Evolutionary conservation across 2,888 invertebrate species (phyloP).

Genomic region (Kuschelorhynchus macadamiae): DNA sequence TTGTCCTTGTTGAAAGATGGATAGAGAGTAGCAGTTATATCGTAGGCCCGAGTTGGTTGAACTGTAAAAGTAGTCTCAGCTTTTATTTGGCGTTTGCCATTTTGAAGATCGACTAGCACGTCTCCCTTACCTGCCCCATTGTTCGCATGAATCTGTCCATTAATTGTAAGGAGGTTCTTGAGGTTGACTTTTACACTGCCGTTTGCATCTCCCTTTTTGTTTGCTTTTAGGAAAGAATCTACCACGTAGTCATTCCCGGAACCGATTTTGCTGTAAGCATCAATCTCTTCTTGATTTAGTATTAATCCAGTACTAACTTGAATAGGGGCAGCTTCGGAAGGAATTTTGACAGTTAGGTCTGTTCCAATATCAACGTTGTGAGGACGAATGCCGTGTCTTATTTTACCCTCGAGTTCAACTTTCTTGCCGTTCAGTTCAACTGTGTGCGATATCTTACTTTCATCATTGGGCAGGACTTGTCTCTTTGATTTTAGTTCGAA

Average conservation of each 20-base stretch:
- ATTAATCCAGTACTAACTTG: constrained; percentile 63
- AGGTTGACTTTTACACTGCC: constrained; percentile 74
- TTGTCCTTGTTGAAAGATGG: constrained; percentile 81
- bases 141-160: constrained; percentile 76
- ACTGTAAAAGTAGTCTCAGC: constrained; percentile 75
- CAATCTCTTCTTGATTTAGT: constrained; percentile 62
- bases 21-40: constrained; percentile 75
- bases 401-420: constrained; percentile 74
- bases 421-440: constrained; percentile 75
- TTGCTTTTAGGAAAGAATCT: constrained; percentile 72
- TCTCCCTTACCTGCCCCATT: constrained; percentile 78
- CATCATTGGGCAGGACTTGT: constrained; percentile 70
- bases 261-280: constrained; percentile 72
- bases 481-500: constrained; percentile 73
- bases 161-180: constrained; percentile 74
- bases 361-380: constrained; percentile 74
- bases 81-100: constrained; percentile 75
- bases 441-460: constrained; percentile 76
- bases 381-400: constrained; percentile 72
- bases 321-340: constrained; percentile 72
- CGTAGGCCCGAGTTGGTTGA: constrained; percentile 74
- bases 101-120: constrained; percentile 73
- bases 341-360: constrained; percentile 72
- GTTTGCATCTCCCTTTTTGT: constrained; percentile 67
- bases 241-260: constrained; percentile 70